Conservation (phyloP, 2,113 vertebrate genomes). For the Salvelinus namaycush region DNA sequence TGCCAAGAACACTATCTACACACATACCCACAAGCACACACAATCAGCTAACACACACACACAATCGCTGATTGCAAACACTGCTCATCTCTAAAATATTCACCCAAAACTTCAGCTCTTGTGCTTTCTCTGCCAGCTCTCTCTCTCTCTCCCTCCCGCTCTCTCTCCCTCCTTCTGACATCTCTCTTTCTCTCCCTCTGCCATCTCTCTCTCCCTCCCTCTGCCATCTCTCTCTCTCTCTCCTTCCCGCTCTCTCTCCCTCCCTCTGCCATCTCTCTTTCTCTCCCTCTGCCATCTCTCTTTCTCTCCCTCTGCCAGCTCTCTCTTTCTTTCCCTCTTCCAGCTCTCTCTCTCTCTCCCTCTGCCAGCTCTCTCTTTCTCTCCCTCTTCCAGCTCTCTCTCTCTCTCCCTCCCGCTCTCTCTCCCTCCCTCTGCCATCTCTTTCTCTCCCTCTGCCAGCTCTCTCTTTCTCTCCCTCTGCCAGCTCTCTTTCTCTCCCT, state of each 20-base stretch:
- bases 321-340: not conserved
- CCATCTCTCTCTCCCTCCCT: not conserved
- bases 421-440: not conserved
- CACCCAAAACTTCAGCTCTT: not conserved
- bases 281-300: too few relatives aligned
- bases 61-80: not conserved
- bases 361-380: not conserved
- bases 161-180: not conserved
- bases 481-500: not conserved
- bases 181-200: not conserved
- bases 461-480: not conserved
- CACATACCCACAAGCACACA: not conserved
- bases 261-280: not conserved
- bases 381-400: not conserved
- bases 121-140: not conserved
- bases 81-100: not conserved
- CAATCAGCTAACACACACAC: constrained; percentile 1
- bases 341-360: not conserved
- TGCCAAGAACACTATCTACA: not conserved
- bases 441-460: not conserved
- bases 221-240: not conserved
- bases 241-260: not conserved
- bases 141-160: not conserved
- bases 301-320: too few relatives aligned
- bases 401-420: not conserved